Evolutionary conservation across 2,113 vertebrate genomes (phyloP).

Genomic region (Chaetodon auriga): DNA sequence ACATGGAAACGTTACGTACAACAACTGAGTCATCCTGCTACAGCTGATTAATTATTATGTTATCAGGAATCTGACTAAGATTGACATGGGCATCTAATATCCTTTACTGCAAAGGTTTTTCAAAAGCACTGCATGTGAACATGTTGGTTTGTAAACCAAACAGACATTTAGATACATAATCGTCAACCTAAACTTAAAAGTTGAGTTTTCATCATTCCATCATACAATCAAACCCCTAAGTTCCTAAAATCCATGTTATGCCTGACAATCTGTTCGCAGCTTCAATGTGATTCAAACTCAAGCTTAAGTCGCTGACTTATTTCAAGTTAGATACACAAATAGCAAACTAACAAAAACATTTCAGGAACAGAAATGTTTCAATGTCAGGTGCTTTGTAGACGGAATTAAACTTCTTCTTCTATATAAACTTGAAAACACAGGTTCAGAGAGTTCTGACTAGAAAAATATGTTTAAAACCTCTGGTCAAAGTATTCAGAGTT

Average conservation of each 20-base stretch:
- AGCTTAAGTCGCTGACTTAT: background rate
- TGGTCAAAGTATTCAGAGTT: slow-evolving; percentile 79
- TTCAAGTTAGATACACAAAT: background rate
- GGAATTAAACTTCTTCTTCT: background rate
- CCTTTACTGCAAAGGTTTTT: background rate
- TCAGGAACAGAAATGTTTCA: background rate
- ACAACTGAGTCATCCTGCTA: background rate
- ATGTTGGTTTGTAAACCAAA: slow-evolving; percentile 10
- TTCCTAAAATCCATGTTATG: background rate
- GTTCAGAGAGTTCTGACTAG: slow-evolving; percentile 56
- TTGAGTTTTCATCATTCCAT: background rate
- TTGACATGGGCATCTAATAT: background rate
- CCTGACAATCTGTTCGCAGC: background rate
- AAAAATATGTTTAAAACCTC: slow-evolving; percentile 51
- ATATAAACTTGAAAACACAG: slow-evolving; percentile 11
- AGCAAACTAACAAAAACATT: too few species aligned
- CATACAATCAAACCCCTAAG: background rate
- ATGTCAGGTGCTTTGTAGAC: background rate
- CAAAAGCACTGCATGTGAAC: background rate
- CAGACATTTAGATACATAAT: slow-evolving; percentile 10
- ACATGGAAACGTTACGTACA: background rate
- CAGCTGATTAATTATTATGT: background rate
- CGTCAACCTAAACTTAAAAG: background rate
- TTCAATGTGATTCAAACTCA: background rate
- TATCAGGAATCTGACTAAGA: background rate